A percentile compares a stretch with the other conserved stretches of the same genome.
phyloP scores from a whole-genome alignment of 2,113 vertebrate genomes.

The Oncorhynchus gorbuscha region DNA sequence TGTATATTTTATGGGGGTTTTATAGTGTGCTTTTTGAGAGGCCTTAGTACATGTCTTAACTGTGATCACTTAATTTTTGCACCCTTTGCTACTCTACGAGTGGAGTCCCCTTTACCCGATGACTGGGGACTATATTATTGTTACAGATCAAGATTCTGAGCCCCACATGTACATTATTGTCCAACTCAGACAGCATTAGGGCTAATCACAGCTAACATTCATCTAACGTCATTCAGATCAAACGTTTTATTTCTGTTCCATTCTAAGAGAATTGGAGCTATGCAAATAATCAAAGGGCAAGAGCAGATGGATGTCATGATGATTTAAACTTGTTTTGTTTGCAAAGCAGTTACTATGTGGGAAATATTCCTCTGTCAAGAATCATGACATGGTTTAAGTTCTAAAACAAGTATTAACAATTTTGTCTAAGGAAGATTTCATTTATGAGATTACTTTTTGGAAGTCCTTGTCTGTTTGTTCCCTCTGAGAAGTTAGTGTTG shows the following conservation, averaged over 20 bases:
- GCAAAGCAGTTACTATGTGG: not conserved
- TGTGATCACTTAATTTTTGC: not conserved
- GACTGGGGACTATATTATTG: not conserved
- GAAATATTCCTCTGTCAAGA: not conserved
- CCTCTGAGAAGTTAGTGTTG: conserved; percentile 12
- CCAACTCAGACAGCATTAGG: not conserved
- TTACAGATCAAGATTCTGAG: conserved; percentile 5
- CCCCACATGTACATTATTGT: not conserved
- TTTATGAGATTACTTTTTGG: not conserved
- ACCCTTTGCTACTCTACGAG: not conserved
- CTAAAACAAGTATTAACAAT: not conserved
- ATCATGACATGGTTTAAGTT: conserved; percentile 3
- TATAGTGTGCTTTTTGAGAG: not conserved
- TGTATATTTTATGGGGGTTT: conserved; percentile 5
- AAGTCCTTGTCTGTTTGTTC: not conserved
- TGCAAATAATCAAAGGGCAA: not conserved
- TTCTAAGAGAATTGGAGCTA: not conserved
- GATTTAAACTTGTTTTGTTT: not conserved
- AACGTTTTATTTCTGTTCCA: not conserved
- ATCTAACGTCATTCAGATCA: not conserved
- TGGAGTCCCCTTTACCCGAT: not conserved
- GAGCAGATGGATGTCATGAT: not conserved
- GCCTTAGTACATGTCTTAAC: not conserved
- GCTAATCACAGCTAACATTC: not conserved
- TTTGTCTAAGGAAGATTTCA: conserved; percentile 12